Evolutionary conservation across 1,140 invertebrate genomes (phyloP).

Genomic region (Goniozus legneri): DNA sequence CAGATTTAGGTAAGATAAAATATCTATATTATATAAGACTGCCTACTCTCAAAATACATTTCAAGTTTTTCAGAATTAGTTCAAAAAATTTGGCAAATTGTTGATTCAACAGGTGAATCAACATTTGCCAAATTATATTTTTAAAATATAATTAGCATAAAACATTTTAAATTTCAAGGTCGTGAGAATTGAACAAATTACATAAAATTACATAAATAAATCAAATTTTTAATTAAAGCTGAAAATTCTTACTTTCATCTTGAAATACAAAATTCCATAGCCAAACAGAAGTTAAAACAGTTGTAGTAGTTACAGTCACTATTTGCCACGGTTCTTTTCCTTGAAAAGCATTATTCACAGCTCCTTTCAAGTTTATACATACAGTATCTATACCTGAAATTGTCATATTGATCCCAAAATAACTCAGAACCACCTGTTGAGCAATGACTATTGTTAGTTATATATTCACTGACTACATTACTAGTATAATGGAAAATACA

Average conservation of each 20-base stretch:
- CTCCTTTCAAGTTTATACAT: constrained; percentile 13
- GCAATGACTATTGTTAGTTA: too few relatives aligned
- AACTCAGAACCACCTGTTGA: too few relatives aligned
- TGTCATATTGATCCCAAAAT: neutral
- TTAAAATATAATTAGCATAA: too few relatives aligned
- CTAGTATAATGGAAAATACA: too few relatives aligned
- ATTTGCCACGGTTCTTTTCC: constrained; percentile 74
- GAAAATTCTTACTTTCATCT: constrained; percentile 71
- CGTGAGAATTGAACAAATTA: constrained; percentile 9
- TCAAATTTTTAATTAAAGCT: neutral
- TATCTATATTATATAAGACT: too few relatives aligned
- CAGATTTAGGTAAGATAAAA: neutral
- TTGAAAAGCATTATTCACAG: constrained; percentile 61
- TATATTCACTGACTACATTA: too few relatives aligned
- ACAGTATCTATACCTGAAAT: constrained; percentile 12
- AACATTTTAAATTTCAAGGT: too few relatives aligned
- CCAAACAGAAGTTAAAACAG: constrained; percentile 64
- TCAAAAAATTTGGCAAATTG: too few relatives aligned
- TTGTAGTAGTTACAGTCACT: constrained; percentile 67
- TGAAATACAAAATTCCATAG: constrained; percentile 68
- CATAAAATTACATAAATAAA: neutral
- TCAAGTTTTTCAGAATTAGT: too few relatives aligned
- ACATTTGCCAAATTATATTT: too few relatives aligned
- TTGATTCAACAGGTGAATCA: too few relatives aligned
- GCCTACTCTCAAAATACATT: too few relatives aligned